These are phyloP conservation scores for Synergus itoensis DNA, from an alignment of 2,888 invertebrate species.

Conservation along the genomic window DNA sequence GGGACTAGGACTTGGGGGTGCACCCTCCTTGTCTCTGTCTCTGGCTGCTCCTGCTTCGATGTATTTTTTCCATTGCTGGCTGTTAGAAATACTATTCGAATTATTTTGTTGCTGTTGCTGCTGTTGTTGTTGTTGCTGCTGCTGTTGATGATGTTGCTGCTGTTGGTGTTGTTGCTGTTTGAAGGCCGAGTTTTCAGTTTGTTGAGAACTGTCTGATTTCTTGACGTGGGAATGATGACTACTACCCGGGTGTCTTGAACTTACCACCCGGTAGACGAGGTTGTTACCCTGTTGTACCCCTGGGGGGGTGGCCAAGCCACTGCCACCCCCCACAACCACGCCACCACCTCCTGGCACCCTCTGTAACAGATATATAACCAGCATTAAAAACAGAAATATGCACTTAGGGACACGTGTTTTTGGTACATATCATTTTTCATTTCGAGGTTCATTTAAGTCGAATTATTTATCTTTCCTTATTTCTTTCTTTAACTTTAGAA, in stretches of 20 bases:
- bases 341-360: conserved; percentile 74
- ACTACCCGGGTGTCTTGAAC: conserved; percentile 69
- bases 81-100: conserved; percentile 72
- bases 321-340: conserved; percentile 76
- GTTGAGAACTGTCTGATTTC: conserved; percentile 80
- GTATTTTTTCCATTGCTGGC: conserved; percentile 79
- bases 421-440: background rate
- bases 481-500: background rate
- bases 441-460: background rate
- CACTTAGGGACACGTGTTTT: background rate
- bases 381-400: conserved; percentile 32
- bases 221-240: conserved; percentile 73
- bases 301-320: conserved; percentile 76
- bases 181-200: conserved; percentile 79
- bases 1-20: conserved; percentile 75
- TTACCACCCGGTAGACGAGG: conserved; percentile 74
- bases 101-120: conserved; percentile 67
- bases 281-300: conserved; percentile 73
- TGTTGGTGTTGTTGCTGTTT: conserved; percentile 63
- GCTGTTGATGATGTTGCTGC: conserved; percentile 65
- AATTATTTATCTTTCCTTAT: too few relatives aligned
- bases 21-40: conserved; percentile 71
- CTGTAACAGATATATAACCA: conserved; percentile 56
- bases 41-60: conserved; percentile 76
- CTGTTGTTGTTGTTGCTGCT: conserved; percentile 58